These are phyloP conservation scores for Holcopasites calliopsidis DNA, from an alignment of 1,140 invertebrate species.

Conservation along the genomic window DNA sequence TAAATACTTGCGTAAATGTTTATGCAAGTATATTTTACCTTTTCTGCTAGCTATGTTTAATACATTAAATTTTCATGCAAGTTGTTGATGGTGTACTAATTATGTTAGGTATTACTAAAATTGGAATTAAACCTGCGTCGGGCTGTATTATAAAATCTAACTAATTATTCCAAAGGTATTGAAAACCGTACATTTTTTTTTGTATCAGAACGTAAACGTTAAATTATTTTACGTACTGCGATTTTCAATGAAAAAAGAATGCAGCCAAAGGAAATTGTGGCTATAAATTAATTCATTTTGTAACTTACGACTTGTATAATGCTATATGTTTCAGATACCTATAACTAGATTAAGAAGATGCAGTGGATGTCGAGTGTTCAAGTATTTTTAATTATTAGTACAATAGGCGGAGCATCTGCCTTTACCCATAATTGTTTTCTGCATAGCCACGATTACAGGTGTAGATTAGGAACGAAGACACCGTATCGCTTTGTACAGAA, in stretches of 20 bases:
- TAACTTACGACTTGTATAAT: background rate
- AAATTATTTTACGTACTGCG: background rate
- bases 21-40: too few species aligned
- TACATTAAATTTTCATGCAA: too few species aligned
- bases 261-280: too few species aligned
- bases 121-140: too few species aligned
- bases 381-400: conserved; percentile 27
- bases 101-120: too few species aligned
- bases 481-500: conserved; percentile 84
- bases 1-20: too few species aligned
- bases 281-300: background rate
- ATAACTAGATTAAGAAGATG: background rate
- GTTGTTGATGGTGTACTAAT: too few species aligned
- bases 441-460: conserved; percentile 56
- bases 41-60: too few species aligned
- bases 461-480: conserved; percentile 81
- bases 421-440: conserved; percentile 19
- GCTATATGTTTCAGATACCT: background rate
- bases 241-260: background rate
- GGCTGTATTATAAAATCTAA: too few species aligned
- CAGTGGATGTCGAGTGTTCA: background rate
- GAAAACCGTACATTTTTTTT: too few species aligned
- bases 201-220: background rate
- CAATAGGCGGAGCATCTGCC: background rate
- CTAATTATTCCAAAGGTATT: too few species aligned